Base-by-base conservation (phyloP, 1,140 invertebrate species). In the Venturia canescens region DNA sequence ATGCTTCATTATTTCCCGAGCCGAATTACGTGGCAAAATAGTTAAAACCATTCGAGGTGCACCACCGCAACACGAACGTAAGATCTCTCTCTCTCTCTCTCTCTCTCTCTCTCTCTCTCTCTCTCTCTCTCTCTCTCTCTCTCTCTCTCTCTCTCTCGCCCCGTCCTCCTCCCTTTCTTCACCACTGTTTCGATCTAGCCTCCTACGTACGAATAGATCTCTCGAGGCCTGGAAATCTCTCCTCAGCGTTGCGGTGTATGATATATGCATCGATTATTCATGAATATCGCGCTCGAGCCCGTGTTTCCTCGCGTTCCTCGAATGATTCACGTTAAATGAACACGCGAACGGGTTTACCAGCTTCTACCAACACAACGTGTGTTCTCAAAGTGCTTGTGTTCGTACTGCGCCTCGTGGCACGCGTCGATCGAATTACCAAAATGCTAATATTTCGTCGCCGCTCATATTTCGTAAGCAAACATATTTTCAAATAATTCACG, bases 281-380 rank as follows among this genome's bases (percentile, higher is more conserved):
- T 83, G 81, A 83, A 72, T 77, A 76, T 38, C 16, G 27, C 34
- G 34, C 70, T 18, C 50, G 74, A 57, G 29, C 13, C 9, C 66
- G 26, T 18, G 26, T 15, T 69, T 29, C 29, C 66, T 69, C 66
- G 26, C 57, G 75, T 74, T 50, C 29, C 63, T 38, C 71, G 69
- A 78, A 83, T 83, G 79, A 83, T 83, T 83, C 78, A 83, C 72
- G 63, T 63, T 80, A 75, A 80, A 83, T 83, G 79, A 83, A 83
- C 78, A 83, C 74, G 78, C 81, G 71, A 83, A 82, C 78, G 69
- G 77, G 81, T 82, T 82, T 82, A 75, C 27, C 53, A 23, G 18
- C 53, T 23, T 57, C 53, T 57, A 57, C 53, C 21, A n/a, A 23
- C 53, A 23, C 53, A 11, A 44, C 38, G 38, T 44, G 38, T 44